Evolutionary conservation across 2,888 invertebrate species (phyloP), one percentile per base, ranked within the genome.

Genomic region (Luperina testacea): DNA sequence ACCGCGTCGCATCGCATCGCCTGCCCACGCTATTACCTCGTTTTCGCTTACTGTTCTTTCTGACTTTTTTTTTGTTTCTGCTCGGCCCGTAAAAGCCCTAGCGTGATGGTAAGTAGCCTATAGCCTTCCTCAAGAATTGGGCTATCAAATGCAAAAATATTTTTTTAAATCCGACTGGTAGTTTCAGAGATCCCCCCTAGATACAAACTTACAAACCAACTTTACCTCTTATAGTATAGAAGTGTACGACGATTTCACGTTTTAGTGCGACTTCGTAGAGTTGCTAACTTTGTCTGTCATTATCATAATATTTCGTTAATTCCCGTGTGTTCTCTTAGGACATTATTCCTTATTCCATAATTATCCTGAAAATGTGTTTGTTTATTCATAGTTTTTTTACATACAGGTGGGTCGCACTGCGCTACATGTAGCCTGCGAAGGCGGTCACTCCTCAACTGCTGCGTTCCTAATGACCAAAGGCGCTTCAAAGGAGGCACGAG

Each of bases 391-490:
- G 5, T 51, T 24, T 11, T 5, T 51, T 20, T 38, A 8, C 20
- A 51, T 51, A 81, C 91, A 96, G 96, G 93, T 92, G 20, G 95
- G 96, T 2, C 97, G 97, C 68, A 98, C 98, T 3, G 97, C 98
- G 0, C 94, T 98, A 20, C 98, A 98, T 93, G 97, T 97, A 84
- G 98, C 98, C 0, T 98, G 98, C 88, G 97, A 97, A 90, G 97
- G 97, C 17, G 98, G 98, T 0, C 98, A 98, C 92, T 95, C 96
- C 72, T 96, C 97, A 53, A 97, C 98, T 3, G 97, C 97, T 77
- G 97, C 97, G 73, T 96, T 97, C 87, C 95, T 97, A 85, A 96
- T 98, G 82, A 91, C 95, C 24, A 96, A 97, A 80, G 97, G 97
- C 9, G 98, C 98, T 1, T 97, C 98, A 80, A 97, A 98, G 88